These are phyloP conservation scores for Naja naja DNA, from an alignment of 2,113 vertebrate genomes.

Conservation along the genomic window DNA sequence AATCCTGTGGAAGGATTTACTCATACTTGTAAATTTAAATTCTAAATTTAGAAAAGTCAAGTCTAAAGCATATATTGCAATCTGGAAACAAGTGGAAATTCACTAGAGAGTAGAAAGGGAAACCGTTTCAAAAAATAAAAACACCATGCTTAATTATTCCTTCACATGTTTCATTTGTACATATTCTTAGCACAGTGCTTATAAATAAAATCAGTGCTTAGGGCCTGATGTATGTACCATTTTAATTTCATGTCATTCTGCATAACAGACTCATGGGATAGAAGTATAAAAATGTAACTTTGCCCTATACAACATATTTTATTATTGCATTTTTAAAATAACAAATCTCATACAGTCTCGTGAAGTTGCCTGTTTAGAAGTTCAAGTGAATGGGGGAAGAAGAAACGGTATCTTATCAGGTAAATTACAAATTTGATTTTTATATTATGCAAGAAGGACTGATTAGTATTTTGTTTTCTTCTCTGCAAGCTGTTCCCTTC, in stretches of 20 bases:
- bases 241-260: neutral
- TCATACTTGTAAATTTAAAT: neutral
- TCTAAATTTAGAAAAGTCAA: neutral
- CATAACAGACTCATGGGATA: neutral
- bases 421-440: slow-evolving; percentile 21
- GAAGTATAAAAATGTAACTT: neutral
- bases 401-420: slow-evolving; percentile 44
- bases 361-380: slow-evolving; percentile 70
- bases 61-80: neutral
- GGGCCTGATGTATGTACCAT: neutral
- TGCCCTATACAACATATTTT: rapidly evolving
- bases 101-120: neutral
- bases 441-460: neutral
- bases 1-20: neutral
- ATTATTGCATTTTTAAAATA: neutral
- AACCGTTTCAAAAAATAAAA: neutral
- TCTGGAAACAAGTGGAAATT: neutral
- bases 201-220: neutral
- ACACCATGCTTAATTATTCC: neutral
- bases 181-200: neutral
- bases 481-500: neutral
- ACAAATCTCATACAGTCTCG: slow-evolving; percentile 63
- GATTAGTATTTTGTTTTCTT: neutral
- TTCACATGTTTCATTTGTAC: neutral
- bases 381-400: slow-evolving; percentile 55